phyloP scores from a whole-genome alignment of 2,113 vertebrate species.

The Ceyx margarethae region DNA sequence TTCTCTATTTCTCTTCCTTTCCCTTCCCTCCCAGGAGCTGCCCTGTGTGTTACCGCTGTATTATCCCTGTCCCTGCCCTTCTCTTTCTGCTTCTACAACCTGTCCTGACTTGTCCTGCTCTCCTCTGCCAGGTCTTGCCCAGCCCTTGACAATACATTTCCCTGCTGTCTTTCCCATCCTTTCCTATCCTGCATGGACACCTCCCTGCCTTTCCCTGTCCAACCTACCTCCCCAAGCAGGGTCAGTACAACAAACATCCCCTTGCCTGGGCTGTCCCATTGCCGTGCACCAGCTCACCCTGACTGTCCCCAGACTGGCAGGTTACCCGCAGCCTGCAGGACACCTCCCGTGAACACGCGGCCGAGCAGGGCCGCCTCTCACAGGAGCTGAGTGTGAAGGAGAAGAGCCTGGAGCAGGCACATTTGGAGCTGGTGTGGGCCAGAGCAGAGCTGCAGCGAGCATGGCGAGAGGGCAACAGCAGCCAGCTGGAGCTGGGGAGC shows the following conservation, averaged over 20 bases:
- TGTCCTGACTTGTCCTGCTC: neutral
- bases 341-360: fast-evolving
- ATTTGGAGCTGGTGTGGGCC: neutral
- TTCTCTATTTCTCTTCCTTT: fast-evolving
- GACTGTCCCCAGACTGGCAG: conserved; percentile 40
- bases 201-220: neutral
- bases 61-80: neutral
- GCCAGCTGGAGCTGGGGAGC: neutral
- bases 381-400: neutral
- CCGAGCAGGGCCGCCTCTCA: neutral
- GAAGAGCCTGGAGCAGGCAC: neutral
- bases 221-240: fast-evolving
- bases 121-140: neutral
- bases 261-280: fast-evolving
- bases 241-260: neutral
- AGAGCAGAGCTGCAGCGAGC: neutral
- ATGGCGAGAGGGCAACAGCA: neutral
- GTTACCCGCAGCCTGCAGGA: neutral
- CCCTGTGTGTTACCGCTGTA: neutral
- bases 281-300: fast-evolving
- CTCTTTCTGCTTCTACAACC: neutral
- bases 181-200: neutral
- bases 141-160: neutral
- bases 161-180: neutral
- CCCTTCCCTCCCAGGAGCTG: neutral